phyloP scores from a whole-genome alignment of 2,797 vertebrate genomes.

The Gymnopithys bicolor region DNA sequence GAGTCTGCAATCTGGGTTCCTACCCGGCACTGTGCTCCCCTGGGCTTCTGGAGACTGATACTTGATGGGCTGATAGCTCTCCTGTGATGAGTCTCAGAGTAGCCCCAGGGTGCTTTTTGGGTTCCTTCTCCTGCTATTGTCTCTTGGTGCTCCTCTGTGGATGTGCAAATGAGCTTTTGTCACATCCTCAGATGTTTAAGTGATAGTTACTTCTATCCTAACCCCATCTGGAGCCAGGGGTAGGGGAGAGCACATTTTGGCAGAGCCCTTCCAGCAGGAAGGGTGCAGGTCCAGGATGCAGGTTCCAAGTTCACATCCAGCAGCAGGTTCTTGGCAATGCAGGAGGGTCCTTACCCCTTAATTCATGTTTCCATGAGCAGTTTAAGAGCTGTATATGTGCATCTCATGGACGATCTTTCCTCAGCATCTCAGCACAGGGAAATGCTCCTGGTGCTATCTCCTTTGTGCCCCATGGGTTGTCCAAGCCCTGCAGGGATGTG shows the following conservation, averaged over 20 bases:
- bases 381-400: neutral
- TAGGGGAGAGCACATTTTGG: neutral
- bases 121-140: neutral
- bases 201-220: no score
- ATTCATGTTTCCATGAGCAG: neutral
- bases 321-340: neutral
- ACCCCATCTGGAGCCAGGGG: fast-evolving
- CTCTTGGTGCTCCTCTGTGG: neutral
- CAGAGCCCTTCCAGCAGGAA: neutral
- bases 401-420: neutral
- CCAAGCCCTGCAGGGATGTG: neutral
- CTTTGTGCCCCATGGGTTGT: neutral
- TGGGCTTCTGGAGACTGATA: neutral
- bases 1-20: neutral
- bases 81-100: neutral
- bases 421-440: neutral
- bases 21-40: neutral
- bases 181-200: neutral
- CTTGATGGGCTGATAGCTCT: neutral
- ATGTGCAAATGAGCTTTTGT: neutral
- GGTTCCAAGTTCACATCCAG: neutral
- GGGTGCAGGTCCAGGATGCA: neutral
- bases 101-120: neutral
- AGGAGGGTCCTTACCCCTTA: neutral
- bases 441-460: neutral